Evolutionary conservation across 2,888 invertebrate genomes (phyloP), one percentile per base, ranked within the genome.

Genomic region (Yponomeuta plumbellus): DNA sequence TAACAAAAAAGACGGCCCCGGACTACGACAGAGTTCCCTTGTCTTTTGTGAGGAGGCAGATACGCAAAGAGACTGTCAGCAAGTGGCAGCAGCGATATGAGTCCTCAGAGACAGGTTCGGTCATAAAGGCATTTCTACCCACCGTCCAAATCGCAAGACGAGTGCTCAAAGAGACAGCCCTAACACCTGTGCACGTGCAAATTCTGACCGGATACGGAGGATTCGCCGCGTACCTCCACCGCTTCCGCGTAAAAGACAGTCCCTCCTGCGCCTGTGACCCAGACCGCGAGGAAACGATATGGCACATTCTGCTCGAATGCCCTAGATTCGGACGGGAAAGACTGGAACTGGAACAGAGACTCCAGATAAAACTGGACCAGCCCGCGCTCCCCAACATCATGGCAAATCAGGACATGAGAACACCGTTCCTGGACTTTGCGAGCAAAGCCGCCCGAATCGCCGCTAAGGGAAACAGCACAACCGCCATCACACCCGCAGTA

Each of bases 21-120:
- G 65, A 65, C 21, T 68, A 66, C 26, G 66, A 67, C 59, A 34
- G 17, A 22, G 34, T 34, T 4, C 66, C 68, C 10, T 40, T 62
- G 3, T 68, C 68, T 6, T 66, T 63, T 56, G 65, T 63, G 8
- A 68, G 62, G 58, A 21, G 58, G 17, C n/a, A 26, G 3, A 66
- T 67, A 10, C 58, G 69, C 11, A 13, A 56, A 13, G 26, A 52
- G 0, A 56, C 68, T 6, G 22, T 67, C 11, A 20, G 10, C 1
- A 34, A 63, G 21, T 68, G 68, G 68, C 39, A 67, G 20, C 4
- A 6, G 17, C 21, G 65, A 10, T 68, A 68, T 44, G 39, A 22
- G 20, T 8, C 40, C 1, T 39, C 26, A 8, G 23, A 5, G n/a
- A 68, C 68, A 4, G 68, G 52, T 23, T 13, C 56, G 11, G 34